These are phyloP conservation scores for Vicugna pacos DNA, from an alignment of 2,113 vertebrate species.

Conservation along the genomic window DNA sequence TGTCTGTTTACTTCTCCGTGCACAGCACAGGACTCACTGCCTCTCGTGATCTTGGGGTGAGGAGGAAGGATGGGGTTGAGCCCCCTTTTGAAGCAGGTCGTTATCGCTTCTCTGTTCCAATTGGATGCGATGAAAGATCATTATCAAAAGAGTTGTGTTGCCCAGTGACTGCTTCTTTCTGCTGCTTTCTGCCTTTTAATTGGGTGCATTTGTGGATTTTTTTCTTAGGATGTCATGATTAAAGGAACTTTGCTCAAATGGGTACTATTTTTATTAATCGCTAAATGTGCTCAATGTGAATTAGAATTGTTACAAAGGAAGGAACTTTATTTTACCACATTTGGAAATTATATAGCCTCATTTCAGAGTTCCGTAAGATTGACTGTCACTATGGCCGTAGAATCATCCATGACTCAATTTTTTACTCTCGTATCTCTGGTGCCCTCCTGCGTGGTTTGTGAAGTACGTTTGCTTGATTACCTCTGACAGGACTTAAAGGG, in stretches of 20 bases:
- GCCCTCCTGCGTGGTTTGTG: neutral
- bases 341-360: neutral
- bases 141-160: neutral
- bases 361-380: neutral
- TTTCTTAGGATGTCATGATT: neutral
- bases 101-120: neutral
- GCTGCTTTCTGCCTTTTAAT: neutral
- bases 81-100: neutral
- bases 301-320: neutral
- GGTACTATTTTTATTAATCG: neutral
- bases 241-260: neutral
- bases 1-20: neutral
- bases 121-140: neutral
- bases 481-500: neutral
- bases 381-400: neutral
- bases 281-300: neutral
- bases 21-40: rapidly evolving
- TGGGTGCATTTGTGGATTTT: neutral
- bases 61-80: no score
- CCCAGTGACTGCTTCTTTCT: neutral
- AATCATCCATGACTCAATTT: neutral
- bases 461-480: rapidly evolving
- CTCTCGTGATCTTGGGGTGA: neutral
- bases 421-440: neutral
- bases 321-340: conserved; percentile 8